These are phyloP conservation scores for Eulemur rufifrons DNA, from an alignment of 2,113 vertebrate species.

Conservation along the genomic window DNA sequence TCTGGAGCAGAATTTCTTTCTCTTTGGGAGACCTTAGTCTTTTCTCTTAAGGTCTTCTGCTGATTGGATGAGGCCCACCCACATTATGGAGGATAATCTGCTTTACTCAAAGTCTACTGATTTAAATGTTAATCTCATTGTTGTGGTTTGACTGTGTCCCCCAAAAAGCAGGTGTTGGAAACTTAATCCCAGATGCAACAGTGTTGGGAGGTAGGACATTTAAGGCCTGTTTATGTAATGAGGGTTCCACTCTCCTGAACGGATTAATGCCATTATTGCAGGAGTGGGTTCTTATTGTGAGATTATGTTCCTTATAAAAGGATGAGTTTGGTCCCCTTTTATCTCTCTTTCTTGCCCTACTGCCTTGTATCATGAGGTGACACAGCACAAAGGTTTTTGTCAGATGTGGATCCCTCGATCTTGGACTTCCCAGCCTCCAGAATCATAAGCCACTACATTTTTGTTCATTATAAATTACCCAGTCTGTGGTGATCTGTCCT, in stretches of 20 bases:
- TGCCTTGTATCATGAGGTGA: background rate
- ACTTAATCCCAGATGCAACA: background rate
- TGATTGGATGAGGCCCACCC: background rate
- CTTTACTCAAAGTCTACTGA: background rate
- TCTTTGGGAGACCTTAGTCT: background rate
- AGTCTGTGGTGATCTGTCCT: background rate
- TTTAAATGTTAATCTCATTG: background rate
- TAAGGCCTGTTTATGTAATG: background rate
- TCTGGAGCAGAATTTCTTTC: background rate
- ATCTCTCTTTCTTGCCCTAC: background rate
- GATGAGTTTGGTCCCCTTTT: background rate
- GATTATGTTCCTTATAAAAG: background rate
- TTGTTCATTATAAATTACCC: background rate
- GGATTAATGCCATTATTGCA: background rate
- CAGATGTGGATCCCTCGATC: background rate
- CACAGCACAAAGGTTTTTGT: background rate
- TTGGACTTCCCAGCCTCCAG: background rate
- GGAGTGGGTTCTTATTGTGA: background rate
- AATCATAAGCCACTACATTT: background rate
- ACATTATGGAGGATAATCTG: background rate
- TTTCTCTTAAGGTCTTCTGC: background rate
- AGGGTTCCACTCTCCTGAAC: background rate
- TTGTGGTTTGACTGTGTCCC: background rate
- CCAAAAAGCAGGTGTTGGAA: background rate
- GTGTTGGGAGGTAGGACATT: background rate